A percentile compares a stretch with the other conserved stretches of the same genome.
These are phyloP conservation scores for Heteromormyrus szaboi DNA, from an alignment of 2,797 vertebrate genomes.

Conservation along the genomic window DNA sequence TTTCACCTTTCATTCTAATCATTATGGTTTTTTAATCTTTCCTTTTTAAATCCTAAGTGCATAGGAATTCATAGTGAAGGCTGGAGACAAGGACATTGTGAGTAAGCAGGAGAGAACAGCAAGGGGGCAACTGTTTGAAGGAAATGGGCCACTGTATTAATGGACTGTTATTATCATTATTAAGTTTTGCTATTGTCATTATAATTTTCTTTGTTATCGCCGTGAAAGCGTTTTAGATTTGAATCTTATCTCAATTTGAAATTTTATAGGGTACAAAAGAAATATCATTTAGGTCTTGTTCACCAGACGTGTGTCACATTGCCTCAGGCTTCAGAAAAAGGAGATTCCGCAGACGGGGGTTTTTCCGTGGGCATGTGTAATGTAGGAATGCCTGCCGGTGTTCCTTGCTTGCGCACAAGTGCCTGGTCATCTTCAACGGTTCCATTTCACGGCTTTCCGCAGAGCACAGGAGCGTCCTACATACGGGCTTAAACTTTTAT, in stretches of 20 bases:
- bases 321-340: neutral
- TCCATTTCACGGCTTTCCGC: neutral
- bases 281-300: neutral
- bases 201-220: conserved; percentile 49
- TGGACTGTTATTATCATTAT: conserved; percentile 50
- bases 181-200: conserved; percentile 35
- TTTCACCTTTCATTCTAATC: conserved; percentile 48
- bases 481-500: neutral
- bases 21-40: conserved; percentile 39
- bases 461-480: neutral
- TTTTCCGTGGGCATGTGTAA: neutral
- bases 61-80: neutral
- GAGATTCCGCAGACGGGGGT: neutral
- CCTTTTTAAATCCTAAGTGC: conserved; percentile 36
- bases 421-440: neutral
- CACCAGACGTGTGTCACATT: neutral
- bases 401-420: neutral
- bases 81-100: conserved; percentile 31
- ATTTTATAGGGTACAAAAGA: neutral
- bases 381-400: neutral
- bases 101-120: conserved; percentile 31
- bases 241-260: conserved; percentile 47
- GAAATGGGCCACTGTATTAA: conserved; percentile 37
- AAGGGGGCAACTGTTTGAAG: conserved; percentile 22
- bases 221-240: conserved; percentile 59